phyloP scores from a whole-genome alignment of 1,140 invertebrate genomes.

The Temnothorax longispinosus region DNA sequence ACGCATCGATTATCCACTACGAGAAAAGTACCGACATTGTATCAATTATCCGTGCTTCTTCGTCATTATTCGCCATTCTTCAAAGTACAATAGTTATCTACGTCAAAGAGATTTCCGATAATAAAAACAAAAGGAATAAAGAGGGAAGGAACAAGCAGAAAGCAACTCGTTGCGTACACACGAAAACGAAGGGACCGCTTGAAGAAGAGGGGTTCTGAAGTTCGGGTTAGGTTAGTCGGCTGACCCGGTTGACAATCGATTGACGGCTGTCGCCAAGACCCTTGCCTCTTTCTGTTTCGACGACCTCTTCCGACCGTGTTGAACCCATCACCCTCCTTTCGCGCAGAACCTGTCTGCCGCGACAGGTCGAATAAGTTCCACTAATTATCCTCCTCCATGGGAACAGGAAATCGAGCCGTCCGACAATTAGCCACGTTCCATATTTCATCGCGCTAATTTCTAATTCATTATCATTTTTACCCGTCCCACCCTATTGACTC shows the following conservation, averaged over 20 bases:
- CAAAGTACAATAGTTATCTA: constrained; percentile 4
- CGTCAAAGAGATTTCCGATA: neutral
- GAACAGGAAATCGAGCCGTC: constrained; percentile 43
- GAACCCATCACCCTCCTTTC: constrained; percentile 51
- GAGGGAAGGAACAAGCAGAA: neutral
- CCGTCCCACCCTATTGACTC: constrained; percentile 22
- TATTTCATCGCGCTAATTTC: constrained; percentile 45
- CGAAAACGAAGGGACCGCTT: constrained; percentile 48
- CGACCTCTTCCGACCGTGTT: constrained; percentile 65
- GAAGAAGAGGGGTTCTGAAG: constrained; percentile 64
- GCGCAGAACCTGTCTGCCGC: constrained; percentile 29
- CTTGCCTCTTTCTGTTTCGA: constrained; percentile 76
- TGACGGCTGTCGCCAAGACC: constrained; percentile 86
- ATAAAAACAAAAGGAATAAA: constrained; percentile 22
- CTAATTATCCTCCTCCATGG: constrained; percentile 70
- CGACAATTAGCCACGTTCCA: constrained; percentile 50
- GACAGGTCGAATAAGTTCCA: constrained; percentile 72
- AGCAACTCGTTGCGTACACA: constrained; percentile 52
- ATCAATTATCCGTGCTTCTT: neutral
- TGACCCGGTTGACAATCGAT: constrained; percentile 87
- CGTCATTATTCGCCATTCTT: constrained; percentile 40
- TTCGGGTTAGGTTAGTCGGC: constrained; percentile 83
- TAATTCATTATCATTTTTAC: constrained; percentile 58
- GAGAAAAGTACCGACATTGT: neutral
- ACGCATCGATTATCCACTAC: constrained; percentile 1